A percentile compares a stretch with the other conserved stretches of the same genome.
Evolutionary conservation across 2,888 invertebrate genomes (phyloP).

Genomic region (Lordiphosa fenestrarum): DNA sequence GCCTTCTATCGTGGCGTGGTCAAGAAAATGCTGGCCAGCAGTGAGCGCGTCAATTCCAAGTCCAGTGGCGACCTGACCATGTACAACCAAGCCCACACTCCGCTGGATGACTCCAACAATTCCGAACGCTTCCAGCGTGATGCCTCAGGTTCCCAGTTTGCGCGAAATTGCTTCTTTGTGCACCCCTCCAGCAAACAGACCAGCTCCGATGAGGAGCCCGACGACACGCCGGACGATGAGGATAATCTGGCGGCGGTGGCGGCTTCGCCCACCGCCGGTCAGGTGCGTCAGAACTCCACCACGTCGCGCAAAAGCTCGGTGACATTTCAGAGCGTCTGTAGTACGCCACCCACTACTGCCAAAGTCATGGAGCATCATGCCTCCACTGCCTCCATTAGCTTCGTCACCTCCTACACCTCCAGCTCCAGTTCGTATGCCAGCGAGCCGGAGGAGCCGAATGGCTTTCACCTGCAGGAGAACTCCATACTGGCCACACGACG

Average conservation of each 20-base stretch:
- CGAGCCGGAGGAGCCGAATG: conserved; percentile 16
- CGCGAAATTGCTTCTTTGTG: conserved; percentile 79
- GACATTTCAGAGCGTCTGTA: conserved; percentile 69
- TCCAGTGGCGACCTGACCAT: conserved; percentile 80
- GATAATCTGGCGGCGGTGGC: conserved; percentile 3
- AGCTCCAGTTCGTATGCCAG: conserved; percentile 36
- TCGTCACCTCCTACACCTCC: conserved; percentile 59
- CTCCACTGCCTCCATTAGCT: conserved; percentile 70
- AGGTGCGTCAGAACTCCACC: conserved; percentile 46
- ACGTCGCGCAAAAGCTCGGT: conserved; percentile 79
- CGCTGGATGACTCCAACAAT: conserved; percentile 34
- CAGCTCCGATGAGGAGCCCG: conserved; percentile 33
- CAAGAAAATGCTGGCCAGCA: conserved; percentile 74
- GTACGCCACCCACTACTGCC: neutral
- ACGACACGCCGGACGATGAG: conserved; percentile 17
- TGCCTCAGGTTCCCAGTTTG: conserved; percentile 79
- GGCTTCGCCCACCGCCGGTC: conserved; percentile 46
- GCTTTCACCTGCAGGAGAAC: conserved; percentile 49
- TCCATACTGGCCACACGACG: conserved; percentile 73
- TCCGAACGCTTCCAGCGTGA: conserved; percentile 74
- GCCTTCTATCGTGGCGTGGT: conserved; percentile 77
- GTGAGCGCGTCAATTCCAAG: conserved; percentile 77
- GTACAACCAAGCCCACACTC: conserved; percentile 75
- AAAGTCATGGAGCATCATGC: conserved; percentile 30
- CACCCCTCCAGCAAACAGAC: conserved; percentile 40